Percentiles rank a stretch among this genome's conserved stretches.
These are phyloP conservation scores for Endotricha flammealis DNA, from an alignment of 2,888 invertebrate species.

Conservation along the genomic window DNA sequence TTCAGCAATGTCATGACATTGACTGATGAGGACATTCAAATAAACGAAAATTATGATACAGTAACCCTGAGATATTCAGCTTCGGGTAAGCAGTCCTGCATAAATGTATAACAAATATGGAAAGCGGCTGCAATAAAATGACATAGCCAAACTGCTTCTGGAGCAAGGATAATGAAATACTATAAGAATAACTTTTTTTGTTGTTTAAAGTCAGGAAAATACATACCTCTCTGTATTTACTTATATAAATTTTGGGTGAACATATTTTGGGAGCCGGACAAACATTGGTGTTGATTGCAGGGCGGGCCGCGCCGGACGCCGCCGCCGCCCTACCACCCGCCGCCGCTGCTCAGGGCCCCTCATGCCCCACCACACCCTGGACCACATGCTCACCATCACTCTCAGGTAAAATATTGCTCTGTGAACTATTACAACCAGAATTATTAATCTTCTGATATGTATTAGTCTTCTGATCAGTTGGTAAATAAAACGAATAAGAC, in stretches of 20 bases:
- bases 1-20: constrained; percentile 27
- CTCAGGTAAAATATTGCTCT: no score
- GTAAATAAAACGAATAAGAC: no score
- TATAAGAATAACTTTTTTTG: no score
- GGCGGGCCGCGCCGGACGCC: constrained; percentile 84
- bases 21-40: constrained; percentile 17
- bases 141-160: background rate
- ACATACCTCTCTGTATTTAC: no score
- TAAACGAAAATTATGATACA: constrained; percentile 22
- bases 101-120: constrained; percentile 23
- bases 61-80: constrained; percentile 24
- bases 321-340: constrained; percentile 86
- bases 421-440: no score
- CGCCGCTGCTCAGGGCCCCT: constrained; percentile 60
- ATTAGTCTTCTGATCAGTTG: no score
- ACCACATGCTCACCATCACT: constrained; percentile 48
- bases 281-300: constrained; percentile 44
- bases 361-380: constrained; percentile 40
- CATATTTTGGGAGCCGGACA: background rate
- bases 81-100: constrained; percentile 28
- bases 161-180: background rate
- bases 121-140: background rate
- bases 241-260: no score
- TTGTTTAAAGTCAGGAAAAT: no score
- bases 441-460: no score